phyloP scores from a whole-genome alignment of 2,113 vertebrate species.

The Nicator chloris region DNA sequence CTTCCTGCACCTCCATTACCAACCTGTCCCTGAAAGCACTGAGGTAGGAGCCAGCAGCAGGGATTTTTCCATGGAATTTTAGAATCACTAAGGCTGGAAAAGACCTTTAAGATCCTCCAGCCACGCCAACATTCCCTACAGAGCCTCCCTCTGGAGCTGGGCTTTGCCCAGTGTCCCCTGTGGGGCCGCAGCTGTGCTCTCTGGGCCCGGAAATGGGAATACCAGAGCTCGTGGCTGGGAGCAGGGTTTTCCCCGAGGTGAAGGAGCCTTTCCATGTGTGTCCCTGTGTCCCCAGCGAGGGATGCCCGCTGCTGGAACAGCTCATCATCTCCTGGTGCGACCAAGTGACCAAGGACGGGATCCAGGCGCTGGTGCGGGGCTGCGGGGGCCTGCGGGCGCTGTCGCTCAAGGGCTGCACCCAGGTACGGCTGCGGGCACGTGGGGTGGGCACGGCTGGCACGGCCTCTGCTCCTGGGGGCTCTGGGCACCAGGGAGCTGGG shows the following conservation, averaged over 20 bases:
- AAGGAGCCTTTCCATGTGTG: not conserved
- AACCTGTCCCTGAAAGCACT: constrained; percentile 98
- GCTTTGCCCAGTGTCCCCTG: not conserved
- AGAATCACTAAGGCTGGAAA: fast-evolving
- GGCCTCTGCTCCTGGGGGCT: not conserved
- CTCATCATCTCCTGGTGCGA: constrained; percentile 99
- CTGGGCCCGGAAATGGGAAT: not conserved
- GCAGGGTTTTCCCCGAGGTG: not conserved
- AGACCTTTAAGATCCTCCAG: not conserved
- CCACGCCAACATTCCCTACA: fast-evolving
- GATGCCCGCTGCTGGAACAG: constrained; percentile 95
- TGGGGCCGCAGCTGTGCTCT: not conserved
- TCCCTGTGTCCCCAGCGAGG: constrained; percentile 76
- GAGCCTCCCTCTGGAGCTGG: not conserved
- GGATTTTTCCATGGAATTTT: fast-evolving
- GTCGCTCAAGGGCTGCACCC: constrained; percentile 96
- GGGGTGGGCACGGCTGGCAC: fast-evolving
- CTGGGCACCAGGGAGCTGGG: no score
- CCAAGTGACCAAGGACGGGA: constrained; percentile 97
- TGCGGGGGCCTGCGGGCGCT: constrained; percentile 91
- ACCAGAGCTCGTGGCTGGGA: not conserved
- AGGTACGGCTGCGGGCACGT: no score
- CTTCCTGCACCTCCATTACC: constrained; percentile 98
- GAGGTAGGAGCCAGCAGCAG: constrained; percentile 71
- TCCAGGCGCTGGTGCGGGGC: constrained; percentile 93